Evolutionary conservation across 2,888 invertebrate genomes (phyloP).

Genomic region (Cenopis cana): DNA sequence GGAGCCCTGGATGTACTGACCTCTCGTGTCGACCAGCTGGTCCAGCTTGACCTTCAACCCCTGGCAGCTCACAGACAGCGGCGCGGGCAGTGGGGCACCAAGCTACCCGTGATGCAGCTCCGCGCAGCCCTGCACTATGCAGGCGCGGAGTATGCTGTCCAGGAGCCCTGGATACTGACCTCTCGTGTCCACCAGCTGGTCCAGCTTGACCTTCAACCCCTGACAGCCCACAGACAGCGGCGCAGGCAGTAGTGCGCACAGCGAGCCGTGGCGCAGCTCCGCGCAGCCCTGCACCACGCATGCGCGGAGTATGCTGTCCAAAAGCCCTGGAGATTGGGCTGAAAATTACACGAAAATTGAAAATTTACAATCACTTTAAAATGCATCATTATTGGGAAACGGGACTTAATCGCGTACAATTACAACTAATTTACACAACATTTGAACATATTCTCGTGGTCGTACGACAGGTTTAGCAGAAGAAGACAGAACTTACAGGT

Average conservation of each 20-base stretch:
- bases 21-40: constrained; percentile 74
- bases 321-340: constrained; percentile 16
- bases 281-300: constrained; percentile 88
- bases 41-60: constrained; percentile 80
- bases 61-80: constrained; percentile 68
- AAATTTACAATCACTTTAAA: too few species aligned
- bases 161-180: constrained; percentile 54
- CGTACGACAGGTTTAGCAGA: too few species aligned
- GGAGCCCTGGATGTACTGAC: constrained; percentile 50
- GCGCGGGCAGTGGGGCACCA: constrained; percentile 54
- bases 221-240: constrained; percentile 68
- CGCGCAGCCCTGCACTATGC: constrained; percentile 88
- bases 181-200: constrained; percentile 75
- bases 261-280: constrained; percentile 87
- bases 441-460: too few species aligned
- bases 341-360: too few species aligned
- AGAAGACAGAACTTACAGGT: too few species aligned
- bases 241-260: constrained; percentile 58
- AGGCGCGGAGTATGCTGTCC: constrained; percentile 46
- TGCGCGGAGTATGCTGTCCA: constrained; percentile 16
- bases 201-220: constrained; percentile 78
- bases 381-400: too few species aligned
- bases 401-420: too few species aligned
- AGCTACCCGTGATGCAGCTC: constrained; percentile 87
- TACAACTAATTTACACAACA: too few species aligned